Conservation (phyloP, 1,140 invertebrate genomes). For the Agrypnia vestita region DNA sequence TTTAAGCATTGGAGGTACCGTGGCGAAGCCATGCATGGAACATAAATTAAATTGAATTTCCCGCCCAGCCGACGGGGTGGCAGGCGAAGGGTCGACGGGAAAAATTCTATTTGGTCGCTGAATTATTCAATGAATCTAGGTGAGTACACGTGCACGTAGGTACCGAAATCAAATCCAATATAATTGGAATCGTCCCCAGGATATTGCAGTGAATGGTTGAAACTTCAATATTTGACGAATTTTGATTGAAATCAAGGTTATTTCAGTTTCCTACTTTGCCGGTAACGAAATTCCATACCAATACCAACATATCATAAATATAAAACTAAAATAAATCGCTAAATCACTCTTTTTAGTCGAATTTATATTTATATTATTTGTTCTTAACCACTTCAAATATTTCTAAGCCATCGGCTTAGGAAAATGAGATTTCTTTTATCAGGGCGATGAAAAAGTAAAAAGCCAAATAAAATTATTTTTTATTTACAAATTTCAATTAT, state of each 20-base stretch:
- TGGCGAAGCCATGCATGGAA: not conserved
- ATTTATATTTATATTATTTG: no score
- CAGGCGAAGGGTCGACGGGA: constrained; percentile 23
- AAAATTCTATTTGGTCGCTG: constrained; percentile 46
- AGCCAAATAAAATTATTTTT: no score
- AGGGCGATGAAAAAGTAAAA: no score
- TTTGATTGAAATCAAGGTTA: constrained; percentile 53
- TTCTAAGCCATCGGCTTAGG: no score
- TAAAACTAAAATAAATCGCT: not conserved
- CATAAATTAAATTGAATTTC: constrained; percentile 44
- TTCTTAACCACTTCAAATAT: no score
- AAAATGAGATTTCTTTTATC: no score
- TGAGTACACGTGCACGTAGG: constrained; percentile 2
- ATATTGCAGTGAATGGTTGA: constrained; percentile 37
- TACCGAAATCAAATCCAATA: constrained; percentile 43
- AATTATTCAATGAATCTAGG: constrained; percentile 32
- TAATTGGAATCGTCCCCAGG: constrained; percentile 50
- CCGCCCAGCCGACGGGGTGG: constrained; percentile 6
- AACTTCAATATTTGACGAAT: constrained; percentile 54
- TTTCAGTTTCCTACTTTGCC: not conserved
- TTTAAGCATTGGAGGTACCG: not conserved
- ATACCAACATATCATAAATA: not conserved
- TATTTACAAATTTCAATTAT: no score
- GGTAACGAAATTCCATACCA: not conserved
- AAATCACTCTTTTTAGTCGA: not conserved